Evolutionary conservation across 2,797 vertebrate species (phyloP), one percentile per base, ranked within the genome.

Genomic region (Enteromius viviparus): DNA sequence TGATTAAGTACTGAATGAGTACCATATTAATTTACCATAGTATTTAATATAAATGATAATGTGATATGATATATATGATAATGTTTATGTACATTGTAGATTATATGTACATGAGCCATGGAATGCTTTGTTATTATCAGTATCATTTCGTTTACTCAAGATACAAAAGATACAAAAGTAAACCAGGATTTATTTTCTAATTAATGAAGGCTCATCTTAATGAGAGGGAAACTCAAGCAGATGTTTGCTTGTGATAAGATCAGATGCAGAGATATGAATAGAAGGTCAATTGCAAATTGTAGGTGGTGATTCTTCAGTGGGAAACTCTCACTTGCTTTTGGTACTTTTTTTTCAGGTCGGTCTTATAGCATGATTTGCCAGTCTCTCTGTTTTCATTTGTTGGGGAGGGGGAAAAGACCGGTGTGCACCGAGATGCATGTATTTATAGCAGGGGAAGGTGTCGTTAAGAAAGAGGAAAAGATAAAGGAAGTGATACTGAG

Each of bases 351-450:
- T 58, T 42, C 49, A 69, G 42, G 69, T 77, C 19, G 62, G 19
- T 53, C 34, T 5, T 17, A 17, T 4, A 83, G 12, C 4, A 2
- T 70, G 26, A 19, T 3, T 49, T 80, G 21, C 0, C 2, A 85
- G 23, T 71, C 53, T 85, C 60, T 86, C 55, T 66, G 76, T 80
- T 85, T 83, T 86, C 85, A 86, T 78, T 78, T 88, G 83, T 65
- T 78, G 74, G 62, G 85, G 77, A 86, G 80, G 58, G 71, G 68
- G 68, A 65, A 80, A 23, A 80, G 80, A 86, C 32, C 2, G 42
- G 3, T 74, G 23, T 32, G 15, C 17, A 45, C 1, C 19, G 29
- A 77, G 9, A 29, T 32, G 17, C 19, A n/a, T 6, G 9, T 58
- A n/a, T 70, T 80, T 58, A 69, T 14, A 80, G 45, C 37, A 37